Evolutionary conservation across 2,888 invertebrate genomes (phyloP).

Genomic region (Adela reaumurella): DNA sequence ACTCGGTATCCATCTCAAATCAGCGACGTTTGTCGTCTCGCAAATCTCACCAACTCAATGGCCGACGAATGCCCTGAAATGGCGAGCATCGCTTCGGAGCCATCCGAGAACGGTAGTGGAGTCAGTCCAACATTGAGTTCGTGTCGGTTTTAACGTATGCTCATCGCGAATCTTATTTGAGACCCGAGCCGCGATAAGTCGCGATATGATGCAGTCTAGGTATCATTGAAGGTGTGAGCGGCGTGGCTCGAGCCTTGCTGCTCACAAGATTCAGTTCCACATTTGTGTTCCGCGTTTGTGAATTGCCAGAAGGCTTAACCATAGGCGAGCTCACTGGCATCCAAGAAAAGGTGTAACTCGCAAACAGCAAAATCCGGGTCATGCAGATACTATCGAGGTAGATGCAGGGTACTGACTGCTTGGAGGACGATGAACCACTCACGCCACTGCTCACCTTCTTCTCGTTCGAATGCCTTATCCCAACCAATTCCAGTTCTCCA

Average conservation of each 20-base stretch:
- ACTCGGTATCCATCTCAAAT: conserved; percentile 11
- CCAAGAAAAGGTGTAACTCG: background rate
- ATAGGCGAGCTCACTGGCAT: background rate
- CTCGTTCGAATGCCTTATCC: background rate
- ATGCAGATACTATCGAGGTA: background rate
- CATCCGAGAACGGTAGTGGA: conserved; percentile 6
- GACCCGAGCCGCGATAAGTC: conserved; percentile 11
- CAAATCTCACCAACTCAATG: conserved; percentile 14
- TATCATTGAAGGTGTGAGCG: conserved; percentile 3
- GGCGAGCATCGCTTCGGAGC: conserved; percentile 2
- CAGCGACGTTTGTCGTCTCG: conserved; percentile 10
- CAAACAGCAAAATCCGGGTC: background rate
- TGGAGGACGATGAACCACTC: background rate
- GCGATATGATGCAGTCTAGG: conserved; percentile 11
- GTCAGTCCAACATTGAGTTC: conserved; percentile 12
- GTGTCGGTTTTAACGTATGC: conserved; percentile 4
- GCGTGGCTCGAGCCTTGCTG: conserved; percentile 8
- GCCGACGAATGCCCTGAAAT: conserved; percentile 8
- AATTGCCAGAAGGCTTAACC: background rate
- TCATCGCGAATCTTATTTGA: conserved; percentile 11
- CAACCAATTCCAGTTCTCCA: background rate
- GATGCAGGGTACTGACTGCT: background rate
- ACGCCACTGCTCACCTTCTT: background rate
- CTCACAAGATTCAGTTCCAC: background rate
- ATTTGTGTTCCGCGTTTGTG: background rate